Percentiles rank a stretch among this genome's conserved stretches.
These are phyloP conservation scores for Neosilurus mollespiculum DNA, from an alignment of 2,797 vertebrate species.

Conservation along the genomic window DNA sequence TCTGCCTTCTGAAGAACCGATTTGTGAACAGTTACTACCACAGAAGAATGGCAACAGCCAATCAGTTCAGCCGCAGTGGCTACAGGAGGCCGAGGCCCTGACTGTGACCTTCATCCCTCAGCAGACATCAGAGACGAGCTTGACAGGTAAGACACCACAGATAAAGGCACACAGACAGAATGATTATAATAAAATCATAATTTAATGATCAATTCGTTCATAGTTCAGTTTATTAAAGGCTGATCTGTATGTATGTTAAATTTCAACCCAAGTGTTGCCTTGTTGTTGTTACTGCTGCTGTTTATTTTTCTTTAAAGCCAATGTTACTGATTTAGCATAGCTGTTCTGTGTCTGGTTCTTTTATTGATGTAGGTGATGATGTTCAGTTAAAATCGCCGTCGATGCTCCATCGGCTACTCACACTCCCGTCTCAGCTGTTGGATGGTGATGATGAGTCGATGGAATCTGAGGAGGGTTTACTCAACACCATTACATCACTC, in stretches of 20 bases:
- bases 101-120: slow-evolving; percentile 52
- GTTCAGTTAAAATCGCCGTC: slow-evolving; percentile 68
- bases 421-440: slow-evolving; percentile 73
- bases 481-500: not conserved
- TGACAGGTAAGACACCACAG: slow-evolving; percentile 55
- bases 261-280: too few species aligned
- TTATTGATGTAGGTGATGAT: slow-evolving; percentile 44
- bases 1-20: slow-evolving; percentile 34
- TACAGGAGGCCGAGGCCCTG: slow-evolving; percentile 70
- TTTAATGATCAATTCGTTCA: too few species aligned
- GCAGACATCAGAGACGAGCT: slow-evolving; percentile 48
- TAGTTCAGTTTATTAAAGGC: too few species aligned
- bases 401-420: slow-evolving; percentile 79
- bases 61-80: slow-evolving; percentile 62
- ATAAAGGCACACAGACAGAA: not conserved
- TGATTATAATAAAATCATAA: not conserved
- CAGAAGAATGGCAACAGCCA: slow-evolving; percentile 63
- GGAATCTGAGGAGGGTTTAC: slow-evolving; percentile 46
- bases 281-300: too few species aligned
- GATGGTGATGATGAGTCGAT: slow-evolving; percentile 62
- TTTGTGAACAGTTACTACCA: slow-evolving; percentile 55
- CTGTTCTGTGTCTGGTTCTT: too few species aligned
- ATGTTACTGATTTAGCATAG: too few species aligned
- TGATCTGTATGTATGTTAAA: too few species aligned
- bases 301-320: too few species aligned